Evolutionary conservation across 2,888 invertebrate species (phyloP), one percentile per base, ranked within the genome.

Genomic region (Xestia ashworthii): DNA sequence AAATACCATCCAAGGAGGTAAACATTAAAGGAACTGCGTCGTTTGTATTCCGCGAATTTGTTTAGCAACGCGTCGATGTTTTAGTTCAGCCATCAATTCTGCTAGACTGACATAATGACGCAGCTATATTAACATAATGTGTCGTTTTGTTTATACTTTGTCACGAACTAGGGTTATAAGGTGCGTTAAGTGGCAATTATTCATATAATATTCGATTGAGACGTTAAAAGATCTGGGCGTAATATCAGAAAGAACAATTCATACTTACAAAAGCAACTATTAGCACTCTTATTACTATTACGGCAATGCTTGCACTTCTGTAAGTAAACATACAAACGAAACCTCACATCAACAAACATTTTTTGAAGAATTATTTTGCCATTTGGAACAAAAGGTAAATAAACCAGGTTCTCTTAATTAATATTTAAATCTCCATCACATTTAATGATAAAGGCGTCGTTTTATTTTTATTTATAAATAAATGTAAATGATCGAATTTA

Each of bases 1-100:
- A 60, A 82, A 62, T 14, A 80, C 68, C 64, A 62, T 46, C n/a
- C 44, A 22, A 72, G 11, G 41, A 78, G 44, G 72, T 71, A 82
- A 82, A 85, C 19, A 62, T 1, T 41, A 53, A 62, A 60, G 58
- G n/a, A 65, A 80, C 71, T 79, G 85, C 84, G 80, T 81, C 46
- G 78, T 78, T 74, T 38, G 50, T 70, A 62, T 87, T 87, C 88
- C n/a, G 62, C n/a, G 88, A 86, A 87, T 83, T 70, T 72, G 71
- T 80, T 85, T 73, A 77, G 32, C 77, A 86, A 76, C 32, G 11
- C 67, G 50, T 64, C 44, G 3, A 65, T 79, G 32, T 86, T 86
- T 68, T 62, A 73, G 70, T 73, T 64, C 55, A 38, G 73, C 66
- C 60, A 79, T 79, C 58, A 73, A 84, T 83, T 86, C 38, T 70